A percentile compares a stretch with the other conserved stretches of the same genome.
phyloP scores from a whole-genome alignment of 1,140 invertebrate genomes.

The Leptinotarsa texana region DNA sequence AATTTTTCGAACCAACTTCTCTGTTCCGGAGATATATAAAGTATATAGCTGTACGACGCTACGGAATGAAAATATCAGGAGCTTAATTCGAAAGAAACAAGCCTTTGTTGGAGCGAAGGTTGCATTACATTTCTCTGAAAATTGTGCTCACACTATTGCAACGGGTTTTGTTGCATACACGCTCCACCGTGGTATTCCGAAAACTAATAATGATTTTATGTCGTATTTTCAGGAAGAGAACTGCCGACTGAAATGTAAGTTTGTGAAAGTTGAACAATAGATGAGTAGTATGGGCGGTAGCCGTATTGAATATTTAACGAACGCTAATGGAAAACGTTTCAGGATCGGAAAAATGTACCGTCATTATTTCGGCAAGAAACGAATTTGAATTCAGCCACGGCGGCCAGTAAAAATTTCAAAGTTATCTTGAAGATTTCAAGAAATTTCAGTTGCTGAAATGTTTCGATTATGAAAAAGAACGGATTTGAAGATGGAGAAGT shows the following conservation, averaged over 20 bases:
- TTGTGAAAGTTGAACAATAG: constrained; percentile 34
- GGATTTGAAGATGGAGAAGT: too few relatives aligned
- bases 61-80: not conserved
- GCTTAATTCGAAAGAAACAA: not conserved
- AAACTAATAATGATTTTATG: constrained; percentile 13
- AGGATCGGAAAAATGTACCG: too few relatives aligned
- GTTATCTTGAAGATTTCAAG: too few relatives aligned
- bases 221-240: not conserved
- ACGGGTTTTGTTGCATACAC: constrained; percentile 6
- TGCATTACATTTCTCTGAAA: constrained; percentile 10
- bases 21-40: too few relatives aligned
- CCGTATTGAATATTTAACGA: constrained; percentile 36
- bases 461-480: too few relatives aligned
- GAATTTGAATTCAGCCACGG: too few relatives aligned
- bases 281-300: not conserved
- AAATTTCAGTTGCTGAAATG: too few relatives aligned
- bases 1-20: too few relatives aligned
- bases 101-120: constrained; percentile 1
- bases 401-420: too few relatives aligned
- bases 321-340: constrained; percentile 30
- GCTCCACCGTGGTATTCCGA: not conserved
- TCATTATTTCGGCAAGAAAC: too few relatives aligned
- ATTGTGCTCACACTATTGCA: constrained; percentile 4
- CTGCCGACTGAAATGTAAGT: constrained; percentile 30
- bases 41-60: not conserved